Conservation (phyloP, 2,888 invertebrate species). For the Gastrophysa polygoni region DNA sequence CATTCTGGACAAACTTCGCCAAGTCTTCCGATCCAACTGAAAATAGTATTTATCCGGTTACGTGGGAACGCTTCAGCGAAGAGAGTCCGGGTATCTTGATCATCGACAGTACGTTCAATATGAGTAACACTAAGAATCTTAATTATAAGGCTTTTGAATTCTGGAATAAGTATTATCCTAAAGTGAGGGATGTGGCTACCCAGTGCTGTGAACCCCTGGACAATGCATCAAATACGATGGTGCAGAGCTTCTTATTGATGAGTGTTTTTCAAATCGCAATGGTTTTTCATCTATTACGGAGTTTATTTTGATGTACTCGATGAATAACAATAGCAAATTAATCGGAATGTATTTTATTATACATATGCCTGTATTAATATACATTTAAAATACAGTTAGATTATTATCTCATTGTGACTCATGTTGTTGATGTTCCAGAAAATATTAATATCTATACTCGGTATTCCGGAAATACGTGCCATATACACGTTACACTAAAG, state of each 20-base stretch:
- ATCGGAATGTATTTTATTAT: slow-evolving; percentile 15
- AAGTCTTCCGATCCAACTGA: slow-evolving; percentile 75
- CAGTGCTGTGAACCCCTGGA: slow-evolving; percentile 73
- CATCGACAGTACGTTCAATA: slow-evolving; percentile 77
- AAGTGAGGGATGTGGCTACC: slow-evolving; percentile 72
- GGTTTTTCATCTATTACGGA: no score
- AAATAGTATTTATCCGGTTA: slow-evolving; percentile 70
- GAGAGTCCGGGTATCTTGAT: slow-evolving; percentile 74
- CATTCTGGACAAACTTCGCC: slow-evolving; percentile 79
- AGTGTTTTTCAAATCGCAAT: not conserved
- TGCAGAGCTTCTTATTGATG: slow-evolving; percentile 4
- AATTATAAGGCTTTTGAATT: slow-evolving; percentile 81
- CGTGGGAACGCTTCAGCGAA: slow-evolving; percentile 74
- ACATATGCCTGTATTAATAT: slow-evolving; percentile 8
- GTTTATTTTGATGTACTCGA: not conserved
- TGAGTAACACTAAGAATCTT: slow-evolving; percentile 70
- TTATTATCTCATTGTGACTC: not conserved
- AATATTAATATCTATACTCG: no score
- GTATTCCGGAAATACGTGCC: no score
- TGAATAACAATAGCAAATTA: not conserved
- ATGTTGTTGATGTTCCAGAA: not conserved
- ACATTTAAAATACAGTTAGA: slow-evolving; percentile 7
- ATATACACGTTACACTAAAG: no score
- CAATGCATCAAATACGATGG: slow-evolving; percentile 5
- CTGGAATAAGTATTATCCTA: slow-evolving; percentile 85